phyloP scores from a whole-genome alignment of 2,113 vertebrate genomes.

The Elaphurus davidianus region DNA sequence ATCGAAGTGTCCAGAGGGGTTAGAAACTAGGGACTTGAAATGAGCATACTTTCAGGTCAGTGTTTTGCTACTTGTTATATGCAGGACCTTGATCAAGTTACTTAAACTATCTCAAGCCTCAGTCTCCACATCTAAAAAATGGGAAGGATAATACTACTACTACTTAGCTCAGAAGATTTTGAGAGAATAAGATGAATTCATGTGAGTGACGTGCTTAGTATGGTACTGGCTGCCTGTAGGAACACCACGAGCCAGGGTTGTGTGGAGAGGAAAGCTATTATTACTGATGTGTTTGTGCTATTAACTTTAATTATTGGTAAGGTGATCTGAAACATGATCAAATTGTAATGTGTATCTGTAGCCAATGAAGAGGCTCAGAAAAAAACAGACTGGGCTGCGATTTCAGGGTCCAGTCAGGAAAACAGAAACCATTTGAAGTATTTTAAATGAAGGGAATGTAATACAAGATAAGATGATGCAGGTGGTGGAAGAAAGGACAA shows the following conservation, averaged over 20 bases:
- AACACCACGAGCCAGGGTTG: fast-evolving
- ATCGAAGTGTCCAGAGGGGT: not conserved
- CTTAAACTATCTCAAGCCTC: not conserved
- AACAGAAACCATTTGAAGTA: not conserved
- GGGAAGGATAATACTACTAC: not conserved
- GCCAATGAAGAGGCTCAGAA: not conserved
- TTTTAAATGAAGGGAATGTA: not conserved
- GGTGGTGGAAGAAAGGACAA: not conserved
- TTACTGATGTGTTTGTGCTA: not conserved
- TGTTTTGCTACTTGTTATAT: not conserved
- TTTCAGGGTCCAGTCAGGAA: not conserved
- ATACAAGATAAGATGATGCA: not conserved
- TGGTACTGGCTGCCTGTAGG: fast-evolving
- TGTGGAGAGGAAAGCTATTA: not conserved
- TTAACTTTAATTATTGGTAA: not conserved
- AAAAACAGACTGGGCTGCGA: not conserved
- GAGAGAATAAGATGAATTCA: not conserved
- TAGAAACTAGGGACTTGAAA: not conserved
- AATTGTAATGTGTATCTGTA: not conserved
- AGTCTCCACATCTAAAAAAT: not conserved
- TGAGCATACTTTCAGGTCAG: not conserved
- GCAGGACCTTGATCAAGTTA: not conserved
- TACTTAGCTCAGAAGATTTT: not conserved
- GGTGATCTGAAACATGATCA: not conserved
- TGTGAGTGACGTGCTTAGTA: not conserved